phyloP scores from a whole-genome alignment of 1,140 invertebrate species.

The Akabosia matsudoensis region DNA sequence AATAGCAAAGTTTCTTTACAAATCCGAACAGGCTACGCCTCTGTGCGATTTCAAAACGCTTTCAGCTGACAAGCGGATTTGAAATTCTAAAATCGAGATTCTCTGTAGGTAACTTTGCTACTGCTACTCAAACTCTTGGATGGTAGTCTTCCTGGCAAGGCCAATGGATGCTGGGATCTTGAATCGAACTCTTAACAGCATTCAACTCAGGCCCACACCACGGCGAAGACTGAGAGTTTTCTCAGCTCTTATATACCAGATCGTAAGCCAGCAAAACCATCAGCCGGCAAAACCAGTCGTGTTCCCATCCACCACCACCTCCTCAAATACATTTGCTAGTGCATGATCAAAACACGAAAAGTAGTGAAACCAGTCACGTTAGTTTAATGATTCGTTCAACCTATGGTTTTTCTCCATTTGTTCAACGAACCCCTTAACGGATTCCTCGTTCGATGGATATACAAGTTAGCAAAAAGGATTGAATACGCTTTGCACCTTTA shows the following conservation, averaged over 20 bases:
- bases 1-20: too few species aligned
- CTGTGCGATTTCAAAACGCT: too few species aligned
- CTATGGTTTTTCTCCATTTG: constrained; percentile 13
- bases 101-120: too few species aligned
- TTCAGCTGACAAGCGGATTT: too few species aligned
- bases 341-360: neutral
- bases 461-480: neutral
- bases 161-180: constrained; percentile 39
- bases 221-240: constrained; percentile 47
- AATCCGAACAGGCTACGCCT: too few species aligned
- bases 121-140: neutral
- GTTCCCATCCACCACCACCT: constrained; percentile 14
- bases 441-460: neutral
- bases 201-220: constrained; percentile 42
- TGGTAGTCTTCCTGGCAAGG: constrained; percentile 26
- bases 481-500: too few species aligned
- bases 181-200: constrained; percentile 27
- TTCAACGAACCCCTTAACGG: constrained; percentile 4
- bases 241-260: constrained; percentile 46
- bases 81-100: too few species aligned
- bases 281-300: constrained; percentile 19
- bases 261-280: constrained; percentile 13
- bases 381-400: constrained; percentile 20
- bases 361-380: constrained; percentile 4
- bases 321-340: constrained; percentile 1